Percentiles rank a stretch among this genome's conserved stretches.
Evolutionary conservation across 2,888 invertebrate genomes (phyloP).

Genomic region (Sipha maydis): DNA sequence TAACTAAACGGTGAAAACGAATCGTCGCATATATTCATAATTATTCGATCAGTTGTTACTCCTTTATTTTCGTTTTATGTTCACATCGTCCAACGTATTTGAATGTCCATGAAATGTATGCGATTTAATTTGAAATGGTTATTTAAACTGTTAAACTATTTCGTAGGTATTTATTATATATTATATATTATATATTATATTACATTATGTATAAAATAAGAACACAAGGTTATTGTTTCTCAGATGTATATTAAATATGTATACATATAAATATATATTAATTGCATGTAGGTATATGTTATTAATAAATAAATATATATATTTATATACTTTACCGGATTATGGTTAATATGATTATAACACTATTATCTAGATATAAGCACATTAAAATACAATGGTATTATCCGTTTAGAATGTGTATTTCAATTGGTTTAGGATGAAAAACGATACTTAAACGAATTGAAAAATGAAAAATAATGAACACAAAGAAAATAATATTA

Average conservation of each 20-base stretch:
- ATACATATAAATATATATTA: background rate
- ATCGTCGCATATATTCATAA: background rate
- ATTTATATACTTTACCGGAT: background rate
- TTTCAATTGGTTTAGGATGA: background rate
- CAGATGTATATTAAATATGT: background rate
- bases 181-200: no score
- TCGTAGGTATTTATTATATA: background rate
- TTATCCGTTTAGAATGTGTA: background rate
- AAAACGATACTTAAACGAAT: background rate
- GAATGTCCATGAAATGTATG: background rate
- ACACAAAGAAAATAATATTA: conserved; percentile 21
- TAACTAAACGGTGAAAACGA: background rate
- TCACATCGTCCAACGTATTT: background rate
- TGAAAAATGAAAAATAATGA: conserved; percentile 19
- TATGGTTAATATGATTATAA: background rate
- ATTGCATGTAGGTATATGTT: background rate
- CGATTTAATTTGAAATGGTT: background rate
- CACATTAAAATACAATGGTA: background rate
- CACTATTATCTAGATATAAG: background rate
- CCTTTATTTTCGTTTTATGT: background rate
- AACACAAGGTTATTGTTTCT: background rate
- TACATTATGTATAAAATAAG: conserved; percentile 2
- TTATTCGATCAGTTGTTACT: background rate
- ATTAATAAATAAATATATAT: background rate
- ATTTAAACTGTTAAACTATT: background rate